phyloP scores from a whole-genome alignment of 2,113 vertebrate species.

The Potamarius usumacintae region DNA sequence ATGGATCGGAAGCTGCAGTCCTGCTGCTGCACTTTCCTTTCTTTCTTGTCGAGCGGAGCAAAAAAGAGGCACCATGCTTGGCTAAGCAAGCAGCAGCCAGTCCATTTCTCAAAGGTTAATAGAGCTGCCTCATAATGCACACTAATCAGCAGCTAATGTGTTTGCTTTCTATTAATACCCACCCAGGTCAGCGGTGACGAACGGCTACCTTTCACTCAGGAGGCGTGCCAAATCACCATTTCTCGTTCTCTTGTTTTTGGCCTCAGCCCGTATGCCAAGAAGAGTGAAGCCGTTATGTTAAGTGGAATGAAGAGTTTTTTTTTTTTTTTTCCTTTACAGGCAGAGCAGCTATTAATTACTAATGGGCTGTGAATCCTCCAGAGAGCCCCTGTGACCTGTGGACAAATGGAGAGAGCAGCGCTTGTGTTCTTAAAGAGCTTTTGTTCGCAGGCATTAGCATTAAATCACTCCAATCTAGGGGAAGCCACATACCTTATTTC shows the following conservation, averaged over 20 bases:
- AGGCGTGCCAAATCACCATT: conserved; percentile 26
- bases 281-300: conserved; percentile 39
- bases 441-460: conserved; percentile 51
- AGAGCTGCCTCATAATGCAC: conserved; percentile 63
- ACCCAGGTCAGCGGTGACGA: conserved; percentile 58
- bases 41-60: conserved; percentile 41
- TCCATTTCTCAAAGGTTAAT: conserved; percentile 70
- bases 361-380: conserved; percentile 41
- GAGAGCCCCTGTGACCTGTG: conserved; percentile 41
- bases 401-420: conserved; percentile 46
- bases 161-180: conserved; percentile 59
- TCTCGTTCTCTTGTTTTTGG: conserved; percentile 41
- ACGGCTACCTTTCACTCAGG: conserved; percentile 26
- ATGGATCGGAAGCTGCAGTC: conserved; percentile 63
- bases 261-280: not conserved
- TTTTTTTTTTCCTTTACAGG: conserved; percentile 6
- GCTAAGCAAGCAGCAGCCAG: conserved; percentile 58
- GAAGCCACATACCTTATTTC: conserved; percentile 33
- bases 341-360: conserved; percentile 50
- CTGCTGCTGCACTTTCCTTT: conserved; percentile 54
- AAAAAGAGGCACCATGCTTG: conserved; percentile 57
- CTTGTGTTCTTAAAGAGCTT: conserved; percentile 51
- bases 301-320: conserved; percentile 28
- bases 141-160: conserved; percentile 67
- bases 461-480: conserved; percentile 46